A percentile compares a stretch with the other conserved stretches of the same genome.
Conservation (phyloP, 2,888 invertebrate species). For the Resseliella maxima region DNA sequence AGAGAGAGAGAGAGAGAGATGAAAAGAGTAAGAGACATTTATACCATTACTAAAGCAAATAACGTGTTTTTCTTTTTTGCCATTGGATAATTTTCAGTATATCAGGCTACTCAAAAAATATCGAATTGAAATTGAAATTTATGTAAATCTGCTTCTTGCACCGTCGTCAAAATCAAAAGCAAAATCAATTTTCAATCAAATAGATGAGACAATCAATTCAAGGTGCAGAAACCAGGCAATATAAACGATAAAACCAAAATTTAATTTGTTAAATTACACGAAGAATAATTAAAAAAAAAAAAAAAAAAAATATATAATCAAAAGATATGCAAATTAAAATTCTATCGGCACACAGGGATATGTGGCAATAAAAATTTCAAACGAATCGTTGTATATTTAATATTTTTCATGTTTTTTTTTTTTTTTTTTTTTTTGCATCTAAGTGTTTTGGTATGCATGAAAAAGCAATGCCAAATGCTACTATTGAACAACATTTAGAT, state of each 20-base stretch:
- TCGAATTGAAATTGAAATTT: constrained; percentile 19
- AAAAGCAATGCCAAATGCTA: neutral
- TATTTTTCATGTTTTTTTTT: neutral
- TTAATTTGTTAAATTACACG: neutral
- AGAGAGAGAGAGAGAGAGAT: neutral
- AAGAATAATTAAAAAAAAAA: neutral
- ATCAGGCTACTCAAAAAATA: neutral
- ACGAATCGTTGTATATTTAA: neutral
- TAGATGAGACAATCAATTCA: neutral
- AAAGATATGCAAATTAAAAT: neutral
- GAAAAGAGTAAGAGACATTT: neutral
- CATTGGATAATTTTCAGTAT: neutral
- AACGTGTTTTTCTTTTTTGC: constrained; percentile 5
- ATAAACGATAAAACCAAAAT: neutral
- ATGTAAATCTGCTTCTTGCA: constrained; percentile 8
- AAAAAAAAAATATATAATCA: neutral
- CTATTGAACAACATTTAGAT: neutral
- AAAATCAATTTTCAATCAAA: neutral
- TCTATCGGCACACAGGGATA: neutral
- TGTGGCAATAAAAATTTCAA: neutral
- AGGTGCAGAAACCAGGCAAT: neutral
- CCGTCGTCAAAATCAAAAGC: neutral
- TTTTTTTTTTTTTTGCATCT: neutral
- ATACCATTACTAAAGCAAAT: constrained; percentile 22
- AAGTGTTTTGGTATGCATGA: neutral